phyloP scores from a whole-genome alignment of 2,797 vertebrate genomes.

The Acropternis orthonyx region DNA sequence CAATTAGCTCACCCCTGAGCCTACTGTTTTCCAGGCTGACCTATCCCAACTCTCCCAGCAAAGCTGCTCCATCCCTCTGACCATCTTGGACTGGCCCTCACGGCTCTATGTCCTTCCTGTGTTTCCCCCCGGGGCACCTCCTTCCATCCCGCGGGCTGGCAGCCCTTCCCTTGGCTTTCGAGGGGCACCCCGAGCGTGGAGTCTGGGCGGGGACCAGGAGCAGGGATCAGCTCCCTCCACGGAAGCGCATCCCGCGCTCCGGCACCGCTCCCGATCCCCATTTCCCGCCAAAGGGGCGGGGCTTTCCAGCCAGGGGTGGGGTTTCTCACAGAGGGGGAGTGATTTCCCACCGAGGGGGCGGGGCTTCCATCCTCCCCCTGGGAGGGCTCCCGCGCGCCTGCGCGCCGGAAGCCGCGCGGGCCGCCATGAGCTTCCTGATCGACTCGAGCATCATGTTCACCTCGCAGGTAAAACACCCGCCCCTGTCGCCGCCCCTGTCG shows the following conservation, averaged over 20 bases:
- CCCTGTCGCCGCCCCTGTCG: not conserved
- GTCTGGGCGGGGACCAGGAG: not conserved
- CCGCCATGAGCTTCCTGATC: constrained; percentile 90
- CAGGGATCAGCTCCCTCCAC: not conserved
- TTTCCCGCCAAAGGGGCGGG: no score
- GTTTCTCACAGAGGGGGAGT: no score
- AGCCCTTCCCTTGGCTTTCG: not conserved
- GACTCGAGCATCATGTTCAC: constrained; percentile 95
- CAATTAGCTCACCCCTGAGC: not conserved
- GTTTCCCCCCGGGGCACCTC: not conserved
- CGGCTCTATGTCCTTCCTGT: fast-evolving
- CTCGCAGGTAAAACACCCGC: constrained; percentile 83
- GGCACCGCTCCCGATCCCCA: not conserved
- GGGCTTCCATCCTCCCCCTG: not conserved
- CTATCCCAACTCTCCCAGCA: no score
- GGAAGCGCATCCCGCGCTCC: not conserved
- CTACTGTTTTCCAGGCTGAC: not conserved
- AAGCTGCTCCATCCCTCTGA: not conserved
- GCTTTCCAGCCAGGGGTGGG: no score
- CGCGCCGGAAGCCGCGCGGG: not conserved
- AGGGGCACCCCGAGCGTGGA: not conserved
- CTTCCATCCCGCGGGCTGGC: no score
- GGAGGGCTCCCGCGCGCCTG: not conserved
- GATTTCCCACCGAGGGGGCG: no score
- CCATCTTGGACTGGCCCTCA: not conserved